Conservation (phyloP, 1,140 invertebrate genomes). For the Homalodisca vitripennis region DNA sequence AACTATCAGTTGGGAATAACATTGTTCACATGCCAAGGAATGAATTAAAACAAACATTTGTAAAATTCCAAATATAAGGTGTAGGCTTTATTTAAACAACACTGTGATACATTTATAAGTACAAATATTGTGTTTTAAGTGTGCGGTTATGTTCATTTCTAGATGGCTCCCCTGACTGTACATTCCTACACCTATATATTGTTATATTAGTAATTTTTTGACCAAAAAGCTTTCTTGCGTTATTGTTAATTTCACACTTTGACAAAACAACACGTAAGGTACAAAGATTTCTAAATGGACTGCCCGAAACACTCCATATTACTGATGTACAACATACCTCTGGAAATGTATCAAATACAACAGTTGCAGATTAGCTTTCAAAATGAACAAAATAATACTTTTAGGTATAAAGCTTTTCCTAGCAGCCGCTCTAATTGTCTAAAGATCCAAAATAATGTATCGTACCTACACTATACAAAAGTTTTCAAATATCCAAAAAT, state of each 20-base stretch:
- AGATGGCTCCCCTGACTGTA: constrained; percentile 16
- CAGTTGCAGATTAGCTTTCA: constrained; percentile 14
- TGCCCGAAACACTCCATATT: no score
- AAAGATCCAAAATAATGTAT: constrained; percentile 15
- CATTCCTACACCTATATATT: constrained; percentile 31
- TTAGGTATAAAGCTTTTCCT: constrained; percentile 11
- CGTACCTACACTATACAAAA: constrained; percentile 23
- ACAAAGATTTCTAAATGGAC: constrained; percentile 30
- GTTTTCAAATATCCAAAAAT: constrained; percentile 1
- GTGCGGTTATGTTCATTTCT: constrained; percentile 30
- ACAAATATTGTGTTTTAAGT: constrained; percentile 35
- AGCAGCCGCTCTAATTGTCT: neutral
- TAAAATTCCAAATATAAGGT: constrained; percentile 33
- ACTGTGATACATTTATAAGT: constrained; percentile 33
- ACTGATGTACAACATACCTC: no score
- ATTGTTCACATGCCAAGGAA: neutral
- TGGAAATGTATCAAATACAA: constrained; percentile 16
- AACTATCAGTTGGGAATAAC: no score
- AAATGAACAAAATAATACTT: constrained; percentile 23
- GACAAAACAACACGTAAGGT: constrained; percentile 31
- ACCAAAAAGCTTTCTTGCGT: constrained; percentile 34
- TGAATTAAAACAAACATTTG: constrained; percentile 19
- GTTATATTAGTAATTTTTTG: constrained; percentile 32
- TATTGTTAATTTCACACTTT: constrained; percentile 24
- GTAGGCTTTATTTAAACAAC: constrained; percentile 36